phyloP scores from a whole-genome alignment of 2,888 invertebrate species.

The Synanthedon andrenaeformis region DNA sequence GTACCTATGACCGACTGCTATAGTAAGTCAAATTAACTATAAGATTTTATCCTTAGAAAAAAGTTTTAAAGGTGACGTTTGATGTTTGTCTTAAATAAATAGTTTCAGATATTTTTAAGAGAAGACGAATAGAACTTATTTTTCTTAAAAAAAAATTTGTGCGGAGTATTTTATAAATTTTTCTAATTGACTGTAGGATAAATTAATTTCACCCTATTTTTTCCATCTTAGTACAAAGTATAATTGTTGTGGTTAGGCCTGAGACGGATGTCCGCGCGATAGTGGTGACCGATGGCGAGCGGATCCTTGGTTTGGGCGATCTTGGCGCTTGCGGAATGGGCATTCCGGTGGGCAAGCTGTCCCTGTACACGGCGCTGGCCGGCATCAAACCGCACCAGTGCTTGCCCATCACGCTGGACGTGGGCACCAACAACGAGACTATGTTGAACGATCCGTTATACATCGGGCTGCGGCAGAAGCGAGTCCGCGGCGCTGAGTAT shows the following conservation, averaged over 20 bases:
- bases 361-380: conserved; percentile 96
- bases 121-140: no score
- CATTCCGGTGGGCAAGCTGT: conserved; percentile 96
- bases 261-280: conserved; percentile 88
- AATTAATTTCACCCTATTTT: no score
- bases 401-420: conserved; percentile 92
- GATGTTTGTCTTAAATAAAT: no score
- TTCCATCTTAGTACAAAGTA: no score
- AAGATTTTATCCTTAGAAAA: no score
- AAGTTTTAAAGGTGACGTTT: no score
- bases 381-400: conserved; percentile 96
- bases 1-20: no score
- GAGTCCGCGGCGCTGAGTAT: conserved; percentile 86
- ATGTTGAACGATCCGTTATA: conserved; percentile 94
- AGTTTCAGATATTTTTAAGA: no score
- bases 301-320: conserved; percentile 97
- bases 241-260: conserved; percentile 70
- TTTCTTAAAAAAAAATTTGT: no score
- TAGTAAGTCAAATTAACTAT: no score
- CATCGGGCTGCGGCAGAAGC: conserved; percentile 89
- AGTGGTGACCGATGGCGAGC: conserved; percentile 98
- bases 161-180: no score
- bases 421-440: conserved; percentile 89
- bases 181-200: no score
- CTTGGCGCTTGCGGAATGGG: conserved; percentile 99